Evolutionary conservation across 2,797 vertebrate genomes (phyloP), one percentile per base, ranked within the genome.

Genomic region (Adelosebastes latens): DNA sequence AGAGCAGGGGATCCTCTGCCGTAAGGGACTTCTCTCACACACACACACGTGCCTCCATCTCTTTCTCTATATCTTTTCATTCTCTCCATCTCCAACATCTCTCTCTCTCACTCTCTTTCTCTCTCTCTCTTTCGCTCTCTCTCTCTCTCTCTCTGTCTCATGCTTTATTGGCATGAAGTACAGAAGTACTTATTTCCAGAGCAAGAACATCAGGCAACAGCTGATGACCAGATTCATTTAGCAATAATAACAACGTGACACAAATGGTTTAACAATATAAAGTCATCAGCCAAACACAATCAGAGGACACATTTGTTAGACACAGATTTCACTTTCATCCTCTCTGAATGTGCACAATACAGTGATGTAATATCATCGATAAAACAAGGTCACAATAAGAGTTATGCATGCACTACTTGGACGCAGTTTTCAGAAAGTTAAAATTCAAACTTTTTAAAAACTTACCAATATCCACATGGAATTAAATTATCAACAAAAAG

Each of bases 1-100:
- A 94, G 93, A 92, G 93, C 93, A 83, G 92, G 93, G 93, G 93
- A 91, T 93, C 89, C 91, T 91, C 91, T 89, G 87, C 90, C 91
- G 88, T 90, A 87, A 93, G 94, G 93, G 89, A 88, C 90, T 88
- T 91, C 92, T 32, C 29, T 9, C 81, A 53, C 65, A 60, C 81
- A 82, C 75, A 83, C 69, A 84, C 89, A 86, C 76, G 72, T 82
- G 86, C 85, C 84, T 80, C 24, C 74, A 31, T 87, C 80, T 78
- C 69, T 84, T 49, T 52, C 72, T 67, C 52, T 67, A 4, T 73
- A 24, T 89, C 77, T 77, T 80, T 72, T 79, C 69, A 53, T 74
- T 82, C 85, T 66, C 69, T 77, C 72, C 25, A 59, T 82, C 81
- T 81, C 79, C 80, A 62, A 61, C 80, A 72, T 81, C 64, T 74